Evolutionary conservation across 2,888 invertebrate genomes (phyloP).

Genomic region (Apodemia hepburni): DNA sequence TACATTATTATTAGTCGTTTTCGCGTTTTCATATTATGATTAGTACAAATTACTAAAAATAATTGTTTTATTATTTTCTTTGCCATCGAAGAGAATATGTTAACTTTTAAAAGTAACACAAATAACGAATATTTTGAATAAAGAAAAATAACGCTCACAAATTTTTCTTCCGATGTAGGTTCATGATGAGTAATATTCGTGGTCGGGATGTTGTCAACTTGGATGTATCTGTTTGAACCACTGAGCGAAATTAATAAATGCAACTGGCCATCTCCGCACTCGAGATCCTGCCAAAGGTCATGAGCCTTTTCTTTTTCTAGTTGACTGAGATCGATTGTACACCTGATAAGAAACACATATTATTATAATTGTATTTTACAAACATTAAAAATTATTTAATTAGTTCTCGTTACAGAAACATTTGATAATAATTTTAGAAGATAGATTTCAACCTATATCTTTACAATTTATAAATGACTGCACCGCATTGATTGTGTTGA

Average conservation of each 20-base stretch:
- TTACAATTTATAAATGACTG: too few species aligned
- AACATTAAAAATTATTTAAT: background rate
- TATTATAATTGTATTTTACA: background rate
- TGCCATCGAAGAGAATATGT: background rate
- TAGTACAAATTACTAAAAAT: too few species aligned
- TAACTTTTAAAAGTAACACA: background rate
- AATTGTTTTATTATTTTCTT: too few species aligned
- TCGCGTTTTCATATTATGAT: too few species aligned
- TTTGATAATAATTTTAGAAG: too few species aligned
- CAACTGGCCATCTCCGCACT: conserved; percentile 62
- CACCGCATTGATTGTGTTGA: too few species aligned
- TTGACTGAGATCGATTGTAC: conserved; percentile 59
- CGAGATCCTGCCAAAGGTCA: conserved; percentile 65
- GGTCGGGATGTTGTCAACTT: conserved; percentile 57
- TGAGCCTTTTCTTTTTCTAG: conserved; percentile 68
- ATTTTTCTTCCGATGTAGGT: conserved; percentile 49
- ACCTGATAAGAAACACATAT: conserved; percentile 41
- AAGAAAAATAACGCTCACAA: conserved; percentile 44
- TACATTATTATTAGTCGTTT: too few species aligned
- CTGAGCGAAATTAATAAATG: conserved; percentile 63
- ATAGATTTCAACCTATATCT: too few species aligned
- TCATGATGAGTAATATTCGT: conserved; percentile 48
- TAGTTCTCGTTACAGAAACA: too few species aligned
- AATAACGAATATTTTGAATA: background rate
- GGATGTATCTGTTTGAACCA: conserved; percentile 44